These are phyloP conservation scores for Subanguina moxae DNA, from an alignment of 1,140 invertebrate species.

Conservation along the genomic window DNA sequence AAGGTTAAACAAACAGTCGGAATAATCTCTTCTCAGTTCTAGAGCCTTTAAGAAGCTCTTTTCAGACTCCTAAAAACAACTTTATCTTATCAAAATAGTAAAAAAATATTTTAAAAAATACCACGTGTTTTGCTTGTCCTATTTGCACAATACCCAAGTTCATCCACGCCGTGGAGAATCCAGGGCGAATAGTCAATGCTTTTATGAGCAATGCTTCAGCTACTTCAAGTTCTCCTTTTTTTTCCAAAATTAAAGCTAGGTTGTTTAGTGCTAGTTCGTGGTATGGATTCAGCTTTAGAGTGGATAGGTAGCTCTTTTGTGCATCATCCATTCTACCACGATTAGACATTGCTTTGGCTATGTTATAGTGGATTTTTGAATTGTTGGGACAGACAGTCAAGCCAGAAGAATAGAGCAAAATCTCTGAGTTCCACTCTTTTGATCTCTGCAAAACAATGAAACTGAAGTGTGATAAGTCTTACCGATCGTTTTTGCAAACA, in stretches of 20 bases:
- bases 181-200: slow-evolving; percentile 70
- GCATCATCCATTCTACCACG: slow-evolving; percentile 69
- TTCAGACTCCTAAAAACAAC: slow-evolving; percentile 17
- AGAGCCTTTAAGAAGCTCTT: slow-evolving; percentile 16
- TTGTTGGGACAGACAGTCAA: slow-evolving; percentile 65
- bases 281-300: slow-evolving; percentile 73
- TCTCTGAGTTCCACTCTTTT: slow-evolving; percentile 50
- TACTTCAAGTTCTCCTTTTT: slow-evolving; percentile 69
- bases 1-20: slow-evolving; percentile 29
- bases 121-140: slow-evolving; percentile 68
- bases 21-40: slow-evolving; percentile 12
- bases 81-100: not conserved
- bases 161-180: slow-evolving; percentile 95
- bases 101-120: slow-evolving; percentile 59
- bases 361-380: slow-evolving; percentile 93
- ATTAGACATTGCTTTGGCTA: slow-evolving; percentile 80
- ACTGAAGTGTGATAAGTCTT: no score
- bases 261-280: slow-evolving; percentile 98
- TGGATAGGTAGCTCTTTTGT: slow-evolving; percentile 73
- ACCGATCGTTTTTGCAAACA: no score
- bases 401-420: slow-evolving; percentile 59
- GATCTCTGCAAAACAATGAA: slow-evolving; percentile 58
- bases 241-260: slow-evolving; percentile 83
- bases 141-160: slow-evolving; percentile 87
- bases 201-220: slow-evolving; percentile 73